Percentiles rank a stretch among this genome's conserved stretches.
These are phyloP conservation scores for Engraulis encrasicolus DNA, from an alignment of 2,113 vertebrate species.

Conservation along the genomic window DNA sequence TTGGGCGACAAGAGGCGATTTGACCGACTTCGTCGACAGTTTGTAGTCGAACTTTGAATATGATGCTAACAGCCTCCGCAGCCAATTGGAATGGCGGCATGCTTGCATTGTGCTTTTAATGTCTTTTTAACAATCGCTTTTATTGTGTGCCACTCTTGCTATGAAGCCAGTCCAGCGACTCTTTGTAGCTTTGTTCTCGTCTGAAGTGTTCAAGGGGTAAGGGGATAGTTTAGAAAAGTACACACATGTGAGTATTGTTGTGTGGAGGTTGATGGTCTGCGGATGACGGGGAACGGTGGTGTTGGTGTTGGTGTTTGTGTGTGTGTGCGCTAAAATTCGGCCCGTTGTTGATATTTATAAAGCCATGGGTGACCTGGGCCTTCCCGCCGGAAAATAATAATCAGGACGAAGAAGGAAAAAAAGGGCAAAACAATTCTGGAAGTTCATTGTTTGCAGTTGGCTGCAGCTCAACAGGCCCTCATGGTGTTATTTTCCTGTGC, in stretches of 20 bases:
- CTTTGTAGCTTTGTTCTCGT: too few species aligned
- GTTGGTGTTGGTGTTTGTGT: too few species aligned
- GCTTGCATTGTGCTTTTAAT: too few species aligned
- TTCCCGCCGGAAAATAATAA: neutral
- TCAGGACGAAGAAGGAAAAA: neutral
- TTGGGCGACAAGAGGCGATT: too few species aligned
- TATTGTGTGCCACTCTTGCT: too few species aligned
- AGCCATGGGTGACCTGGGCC: neutral
- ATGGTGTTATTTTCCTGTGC: neutral
- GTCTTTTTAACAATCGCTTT: too few species aligned
- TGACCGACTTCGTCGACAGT: too few species aligned
- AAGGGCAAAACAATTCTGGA: neutral
- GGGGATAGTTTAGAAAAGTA: neutral
- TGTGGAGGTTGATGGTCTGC: neutral
- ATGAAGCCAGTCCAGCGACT: too few species aligned
- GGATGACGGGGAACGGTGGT: neutral
- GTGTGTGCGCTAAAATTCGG: neutral
- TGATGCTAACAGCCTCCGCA: too few species aligned
- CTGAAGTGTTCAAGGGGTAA: too few species aligned
- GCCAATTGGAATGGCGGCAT: too few species aligned
- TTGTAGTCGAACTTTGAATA: too few species aligned
- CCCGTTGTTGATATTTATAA: neutral
- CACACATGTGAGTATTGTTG: neutral
- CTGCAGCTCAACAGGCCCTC: neutral
- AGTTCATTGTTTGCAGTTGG: neutral